Evolutionary conservation across 2,113 vertebrate genomes (phyloP).

Genomic region (Aegithalos caudatus): DNA sequence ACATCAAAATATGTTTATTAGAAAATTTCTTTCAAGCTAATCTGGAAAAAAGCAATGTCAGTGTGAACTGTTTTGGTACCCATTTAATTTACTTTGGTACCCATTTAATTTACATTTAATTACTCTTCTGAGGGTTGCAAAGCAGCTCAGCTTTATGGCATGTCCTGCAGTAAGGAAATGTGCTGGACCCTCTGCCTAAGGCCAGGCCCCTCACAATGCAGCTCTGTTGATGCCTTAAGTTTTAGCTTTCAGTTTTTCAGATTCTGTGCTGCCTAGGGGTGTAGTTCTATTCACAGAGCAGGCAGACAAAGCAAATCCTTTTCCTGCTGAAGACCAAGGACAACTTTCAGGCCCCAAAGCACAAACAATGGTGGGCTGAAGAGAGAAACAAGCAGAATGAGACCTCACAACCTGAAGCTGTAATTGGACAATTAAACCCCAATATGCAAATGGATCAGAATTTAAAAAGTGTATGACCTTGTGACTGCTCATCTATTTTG

Average conservation of each 20-base stretch:
- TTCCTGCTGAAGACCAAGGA: background rate
- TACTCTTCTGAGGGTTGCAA: too few species aligned
- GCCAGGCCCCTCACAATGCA: background rate
- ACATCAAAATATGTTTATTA: background rate
- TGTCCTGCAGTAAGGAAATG: background rate
- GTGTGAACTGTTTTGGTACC: background rate
- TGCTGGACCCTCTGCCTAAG: background rate
- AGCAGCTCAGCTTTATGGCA: background rate
- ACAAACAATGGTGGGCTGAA: background rate
- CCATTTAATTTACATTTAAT: background rate
- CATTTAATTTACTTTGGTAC: background rate
- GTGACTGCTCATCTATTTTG: background rate
- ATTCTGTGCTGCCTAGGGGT: background rate
- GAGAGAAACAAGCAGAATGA: background rate
- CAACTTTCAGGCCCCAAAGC: background rate
- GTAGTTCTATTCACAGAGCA: background rate
- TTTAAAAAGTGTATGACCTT: background rate
- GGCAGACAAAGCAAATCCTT: background rate
- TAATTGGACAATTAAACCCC: background rate
- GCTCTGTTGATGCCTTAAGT: background rate
- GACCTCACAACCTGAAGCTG: background rate
- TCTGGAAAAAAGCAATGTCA: accelerated
- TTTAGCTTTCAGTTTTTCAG: background rate
- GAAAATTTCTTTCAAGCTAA: background rate
- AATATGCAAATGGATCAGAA: background rate